phyloP scores from a whole-genome alignment of 37 sponge, comb jelly and placozoan genomes.

The Diacarnus erythraeanus region DNA sequence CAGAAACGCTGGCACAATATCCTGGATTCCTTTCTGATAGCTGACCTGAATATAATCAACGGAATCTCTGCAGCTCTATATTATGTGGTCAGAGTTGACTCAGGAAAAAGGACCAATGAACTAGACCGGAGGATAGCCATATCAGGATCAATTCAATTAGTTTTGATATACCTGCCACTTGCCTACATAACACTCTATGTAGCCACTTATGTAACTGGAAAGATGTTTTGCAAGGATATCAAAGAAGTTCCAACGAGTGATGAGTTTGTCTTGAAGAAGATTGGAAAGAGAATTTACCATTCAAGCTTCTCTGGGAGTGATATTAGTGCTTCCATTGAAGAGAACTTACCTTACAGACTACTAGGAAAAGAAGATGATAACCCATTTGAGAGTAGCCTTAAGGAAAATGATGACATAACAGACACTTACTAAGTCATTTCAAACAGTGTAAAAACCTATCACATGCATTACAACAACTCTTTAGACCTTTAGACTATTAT shows the following conservation, averaged over 20 bases:
- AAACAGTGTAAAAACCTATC: too few species aligned
- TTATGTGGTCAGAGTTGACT: not conserved
- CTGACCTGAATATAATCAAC: slow-evolving; percentile 17
- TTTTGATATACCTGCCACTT: slow-evolving; percentile 43
- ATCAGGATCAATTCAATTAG: slow-evolving; percentile 22
- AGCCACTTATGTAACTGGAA: not conserved
- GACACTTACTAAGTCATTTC: too few species aligned
- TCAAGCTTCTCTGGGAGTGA: not conserved
- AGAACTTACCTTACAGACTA: not conserved
- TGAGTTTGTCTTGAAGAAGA: not conserved
- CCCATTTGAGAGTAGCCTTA: not conserved
- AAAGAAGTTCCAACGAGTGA: not conserved
- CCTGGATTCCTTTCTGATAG: slow-evolving; percentile 32
- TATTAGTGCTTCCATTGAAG: not conserved
- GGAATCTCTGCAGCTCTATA: slow-evolving; percentile 10
- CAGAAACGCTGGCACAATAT: slow-evolving; percentile 29
- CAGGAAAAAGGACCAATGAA: too few species aligned
- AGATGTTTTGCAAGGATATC: not conserved
- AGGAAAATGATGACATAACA: not conserved
- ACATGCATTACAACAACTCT: too few species aligned
- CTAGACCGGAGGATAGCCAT: too few species aligned
- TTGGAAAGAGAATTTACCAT: not conserved
- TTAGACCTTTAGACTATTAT: too few species aligned
- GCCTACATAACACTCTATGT: slow-evolving; percentile 6
- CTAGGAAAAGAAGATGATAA: not conserved